These are phyloP conservation scores for Borostomias antarcticus DNA, from an alignment of 2,797 vertebrate species.

Conservation along the genomic window DNA sequence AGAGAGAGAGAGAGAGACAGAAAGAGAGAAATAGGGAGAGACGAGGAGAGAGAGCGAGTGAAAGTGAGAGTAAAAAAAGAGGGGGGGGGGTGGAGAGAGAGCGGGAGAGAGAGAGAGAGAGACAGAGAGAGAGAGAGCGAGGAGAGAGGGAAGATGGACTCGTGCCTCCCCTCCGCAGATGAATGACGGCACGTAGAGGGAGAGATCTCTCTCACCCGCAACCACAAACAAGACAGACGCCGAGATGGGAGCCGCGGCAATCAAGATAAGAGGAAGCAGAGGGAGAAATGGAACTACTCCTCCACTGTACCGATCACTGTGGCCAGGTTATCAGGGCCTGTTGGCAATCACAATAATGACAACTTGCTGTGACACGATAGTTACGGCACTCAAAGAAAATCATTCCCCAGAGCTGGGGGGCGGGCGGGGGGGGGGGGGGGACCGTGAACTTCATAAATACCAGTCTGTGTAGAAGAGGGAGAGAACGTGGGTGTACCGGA, in stretches of 20 bases:
- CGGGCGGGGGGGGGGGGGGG: conserved; percentile 64
- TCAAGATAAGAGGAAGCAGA: conserved; percentile 64
- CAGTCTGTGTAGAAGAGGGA: conserved; percentile 37
- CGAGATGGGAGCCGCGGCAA: conserved; percentile 67
- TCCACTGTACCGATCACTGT: conserved; percentile 71
- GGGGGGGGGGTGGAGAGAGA: conserved; percentile 14
- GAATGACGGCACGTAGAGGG: conserved; percentile 52
- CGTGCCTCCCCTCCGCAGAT: conserved; percentile 49
- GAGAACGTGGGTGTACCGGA: conserved; percentile 29
- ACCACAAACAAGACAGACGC: conserved; percentile 63
- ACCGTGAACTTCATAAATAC: conserved; percentile 61
- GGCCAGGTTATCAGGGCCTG: conserved; percentile 72
- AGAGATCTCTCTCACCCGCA: conserved; percentile 47
- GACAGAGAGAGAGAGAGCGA: conserved; percentile 26
- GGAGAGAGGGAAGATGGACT: conserved; percentile 45
- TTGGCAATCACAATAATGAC: conserved; percentile 78
- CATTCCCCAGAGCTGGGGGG: conserved; percentile 63
- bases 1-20: conserved; percentile 21
- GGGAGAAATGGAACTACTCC: conserved; percentile 51
- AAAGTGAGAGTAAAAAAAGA: conserved; percentile 13
- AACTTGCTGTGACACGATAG: conserved; percentile 78
- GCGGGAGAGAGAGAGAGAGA: conserved; percentile 18
- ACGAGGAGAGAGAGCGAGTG: conserved; percentile 26
- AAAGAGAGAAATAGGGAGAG: background rate
- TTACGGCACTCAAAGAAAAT: conserved; percentile 76